Base-by-base conservation (phyloP, 2,888 invertebrate genomes). In the Drepana falcataria region DNA sequence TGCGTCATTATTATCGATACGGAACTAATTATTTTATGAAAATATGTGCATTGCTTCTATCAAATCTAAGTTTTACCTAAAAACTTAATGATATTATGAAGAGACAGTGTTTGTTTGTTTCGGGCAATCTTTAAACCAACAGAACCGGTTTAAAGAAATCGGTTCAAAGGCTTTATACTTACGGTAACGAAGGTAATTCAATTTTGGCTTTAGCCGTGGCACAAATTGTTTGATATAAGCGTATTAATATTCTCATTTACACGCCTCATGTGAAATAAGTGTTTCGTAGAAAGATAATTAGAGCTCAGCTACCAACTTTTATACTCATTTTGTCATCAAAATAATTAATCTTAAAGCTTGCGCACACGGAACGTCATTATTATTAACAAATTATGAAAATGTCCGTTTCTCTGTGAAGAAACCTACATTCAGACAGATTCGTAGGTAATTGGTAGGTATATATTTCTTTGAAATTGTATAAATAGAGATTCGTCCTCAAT, bases 201-300 rank as follows among this genome's bases (percentile, higher is more conserved):
- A 41, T 60, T 64, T 70, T 74, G 66, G 66, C 68, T 58, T 62
- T 54, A 37, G 52, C 53, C 55, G 59, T 54, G 55, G 53, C 61
- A 63, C 61, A 60, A 59, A 66, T 65, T 54, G 63, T 64, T 9
- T 44, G 44, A 9, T 7, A 9, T 44, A 9, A 44, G 44, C 44
- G 59, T 69, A 72, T 71, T 66, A 70, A 68, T 65, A 62, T 69
- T 68, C 65, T 66, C 65, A 65, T 59, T 59, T 76, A 75, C 71
- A 75, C 69, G 77, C 70, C 63, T 69, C 74, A 75, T 76, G 68
- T 69, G 73, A 63, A 56, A 59, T 64, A 71, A 79, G 64, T 75
- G 79, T 74, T 59, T 69, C 76, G 73, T 73, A 69, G 70, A 69
- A 64, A 68, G 65, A 74, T 80, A 75, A 79, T 79, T 77, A 71